A percentile compares a stretch with the other conserved stretches of the same genome.
Evolutionary conservation across 2,113 vertebrate genomes (phyloP).

Genomic region (Notechis scutatus): DNA sequence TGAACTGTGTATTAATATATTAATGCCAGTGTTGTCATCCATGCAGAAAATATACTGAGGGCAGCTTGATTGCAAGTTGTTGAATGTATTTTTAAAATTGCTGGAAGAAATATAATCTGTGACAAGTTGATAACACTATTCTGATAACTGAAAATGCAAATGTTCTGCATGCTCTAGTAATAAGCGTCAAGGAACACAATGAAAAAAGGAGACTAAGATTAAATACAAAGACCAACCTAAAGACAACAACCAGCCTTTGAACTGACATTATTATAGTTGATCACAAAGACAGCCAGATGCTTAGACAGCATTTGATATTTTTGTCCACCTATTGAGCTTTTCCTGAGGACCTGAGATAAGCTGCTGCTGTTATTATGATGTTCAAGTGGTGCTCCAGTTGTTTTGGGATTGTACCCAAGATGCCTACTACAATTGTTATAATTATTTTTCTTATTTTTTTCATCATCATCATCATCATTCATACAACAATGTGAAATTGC

Average conservation of each 20-base stretch:
- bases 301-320: background rate
- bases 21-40: background rate
- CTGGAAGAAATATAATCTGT: background rate
- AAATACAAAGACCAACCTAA: background rate
- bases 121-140: background rate
- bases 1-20: background rate
- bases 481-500: too few species aligned
- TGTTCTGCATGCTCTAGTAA: background rate
- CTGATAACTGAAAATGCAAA: background rate
- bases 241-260: background rate
- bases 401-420: too few species aligned
- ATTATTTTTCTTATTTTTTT: background rate
- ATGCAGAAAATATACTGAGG: background rate
- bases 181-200: background rate
- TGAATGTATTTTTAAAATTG: background rate
- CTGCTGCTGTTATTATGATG: background rate
- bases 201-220: background rate
- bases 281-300: background rate
- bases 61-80: background rate
- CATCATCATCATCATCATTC: too few species aligned
- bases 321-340: background rate
- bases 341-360: background rate
- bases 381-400: too few species aligned
- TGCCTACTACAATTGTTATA: too few species aligned
- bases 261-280: background rate